Percentiles rank a stretch among this genome's conserved stretches.
These are phyloP conservation scores for Cantharis rustica DNA, from an alignment of 2,888 invertebrate species.

Conservation along the genomic window DNA sequence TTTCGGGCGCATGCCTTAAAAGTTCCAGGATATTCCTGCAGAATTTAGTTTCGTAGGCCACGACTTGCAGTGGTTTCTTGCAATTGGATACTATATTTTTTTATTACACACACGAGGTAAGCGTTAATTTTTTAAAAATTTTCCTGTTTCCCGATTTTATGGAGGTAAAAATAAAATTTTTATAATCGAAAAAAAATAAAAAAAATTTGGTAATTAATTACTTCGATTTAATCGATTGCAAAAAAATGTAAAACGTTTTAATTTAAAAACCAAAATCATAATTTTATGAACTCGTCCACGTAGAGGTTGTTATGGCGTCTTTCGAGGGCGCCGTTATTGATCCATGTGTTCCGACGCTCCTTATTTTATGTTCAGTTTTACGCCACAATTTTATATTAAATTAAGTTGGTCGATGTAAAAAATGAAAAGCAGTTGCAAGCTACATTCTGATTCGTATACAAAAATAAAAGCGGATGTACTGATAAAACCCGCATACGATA, in stretches of 20 bases:
- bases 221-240: background rate
- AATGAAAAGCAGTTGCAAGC: background rate
- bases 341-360: constrained; percentile 15
- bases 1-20: constrained; percentile 30
- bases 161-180: background rate
- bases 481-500: constrained; percentile 6
- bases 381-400: background rate
- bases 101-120: constrained; percentile 3
- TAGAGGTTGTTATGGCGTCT: constrained; percentile 15
- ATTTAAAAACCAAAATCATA: background rate
- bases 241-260: background rate
- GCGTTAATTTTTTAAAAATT: background rate
- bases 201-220: too few relatives aligned
- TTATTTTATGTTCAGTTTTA: constrained; percentile 13
- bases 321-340: constrained; percentile 26
- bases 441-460: background rate
- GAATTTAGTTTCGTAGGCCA: constrained; percentile 19
- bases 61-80: constrained; percentile 29
- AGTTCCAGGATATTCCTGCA: constrained; percentile 30
- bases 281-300: background rate
- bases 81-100: constrained; percentile 14
- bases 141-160: background rate
- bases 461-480: background rate
- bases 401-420: background rate
- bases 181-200: background rate